These are phyloP conservation scores for Microctenopoma steveboyesi DNA, from an alignment of 2,797 vertebrate species.

Conservation along the genomic window DNA sequence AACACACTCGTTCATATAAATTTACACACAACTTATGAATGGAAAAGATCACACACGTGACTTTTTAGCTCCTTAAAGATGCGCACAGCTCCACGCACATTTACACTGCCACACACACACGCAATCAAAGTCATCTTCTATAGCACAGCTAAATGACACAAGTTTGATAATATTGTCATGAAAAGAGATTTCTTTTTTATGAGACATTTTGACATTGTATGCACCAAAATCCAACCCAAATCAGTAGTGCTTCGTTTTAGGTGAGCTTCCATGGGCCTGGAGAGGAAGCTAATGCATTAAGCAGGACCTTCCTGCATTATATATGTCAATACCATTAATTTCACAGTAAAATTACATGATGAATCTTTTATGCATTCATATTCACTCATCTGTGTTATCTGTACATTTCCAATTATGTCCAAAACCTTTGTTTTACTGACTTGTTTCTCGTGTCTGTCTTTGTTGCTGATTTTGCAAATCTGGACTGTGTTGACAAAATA, in stretches of 20 bases:
- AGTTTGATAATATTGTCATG: slow-evolving; percentile 23
- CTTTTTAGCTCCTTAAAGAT: slow-evolving; percentile 40
- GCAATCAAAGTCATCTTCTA: slow-evolving; percentile 8
- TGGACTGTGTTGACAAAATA: background rate
- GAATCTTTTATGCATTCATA: slow-evolving; percentile 6
- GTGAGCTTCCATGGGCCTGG: background rate
- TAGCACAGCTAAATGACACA: background rate
- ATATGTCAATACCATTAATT: slow-evolving; percentile 25
- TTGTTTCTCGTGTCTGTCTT: background rate
- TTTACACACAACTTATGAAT: slow-evolving; percentile 68
- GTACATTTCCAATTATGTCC: background rate
- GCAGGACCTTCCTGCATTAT: slow-evolving; percentile 34
- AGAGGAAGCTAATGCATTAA: slow-evolving; percentile 15
- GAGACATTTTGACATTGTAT: slow-evolving; percentile 2
- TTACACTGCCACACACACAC: slow-evolving; percentile 6
- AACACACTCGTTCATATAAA: slow-evolving; percentile 70
- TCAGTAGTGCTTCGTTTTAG: background rate
- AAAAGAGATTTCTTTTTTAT: slow-evolving; percentile 13
- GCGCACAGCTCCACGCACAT: slow-evolving; percentile 12
- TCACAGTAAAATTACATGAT: background rate
- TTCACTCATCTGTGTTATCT: background rate
- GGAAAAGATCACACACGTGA: slow-evolving; percentile 48
- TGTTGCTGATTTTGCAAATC: background rate
- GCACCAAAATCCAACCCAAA: background rate
- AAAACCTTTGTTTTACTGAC: background rate